Percentiles rank a stretch among this genome's conserved stretches.
phyloP scores from a whole-genome alignment of 2,888 invertebrate genomes.

The Netelia melanura region DNA sequence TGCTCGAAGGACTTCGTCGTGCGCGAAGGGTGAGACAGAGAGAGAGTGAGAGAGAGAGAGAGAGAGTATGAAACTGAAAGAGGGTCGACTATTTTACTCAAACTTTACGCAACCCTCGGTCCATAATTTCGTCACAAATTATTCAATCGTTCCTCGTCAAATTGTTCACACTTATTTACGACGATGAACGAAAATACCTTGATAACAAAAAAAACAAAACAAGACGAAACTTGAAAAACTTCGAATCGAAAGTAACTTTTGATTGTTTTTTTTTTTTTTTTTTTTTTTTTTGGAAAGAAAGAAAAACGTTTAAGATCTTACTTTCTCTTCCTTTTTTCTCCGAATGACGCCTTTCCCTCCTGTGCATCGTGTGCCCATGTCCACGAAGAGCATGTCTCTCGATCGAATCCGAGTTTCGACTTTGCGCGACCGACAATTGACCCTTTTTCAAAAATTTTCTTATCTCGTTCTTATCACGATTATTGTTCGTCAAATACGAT shows the following conservation, averaged over 20 bases:
- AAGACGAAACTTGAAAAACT: too few species aligned
- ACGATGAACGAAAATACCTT: too few species aligned
- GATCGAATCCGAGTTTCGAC: slow-evolving; percentile 49
- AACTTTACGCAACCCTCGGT: slow-evolving; percentile 50
- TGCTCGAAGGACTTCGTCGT: slow-evolving; percentile 59
- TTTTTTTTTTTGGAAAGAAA: too few species aligned
- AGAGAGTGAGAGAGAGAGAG: too few species aligned
- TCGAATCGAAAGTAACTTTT: too few species aligned
- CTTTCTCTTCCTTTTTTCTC: slow-evolving; percentile 79
- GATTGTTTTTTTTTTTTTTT: too few species aligned
- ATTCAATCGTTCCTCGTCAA: slow-evolving; percentile 53
- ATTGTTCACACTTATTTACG: neutral
- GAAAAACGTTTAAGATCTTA: slow-evolving; percentile 72
- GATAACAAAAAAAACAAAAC: too few species aligned
- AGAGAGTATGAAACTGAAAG: too few species aligned
- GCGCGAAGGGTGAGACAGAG: neutral
- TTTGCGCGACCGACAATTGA: neutral
- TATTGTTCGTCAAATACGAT: slow-evolving; percentile 34
- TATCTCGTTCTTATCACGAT: slow-evolving; percentile 36
- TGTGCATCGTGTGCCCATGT: slow-evolving; percentile 79
- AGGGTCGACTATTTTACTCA: slow-evolving; percentile 48
- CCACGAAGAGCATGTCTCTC: slow-evolving; percentile 72
- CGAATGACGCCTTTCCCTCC: slow-evolving; percentile 78
- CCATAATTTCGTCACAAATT: slow-evolving; percentile 65
- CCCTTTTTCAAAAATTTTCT: slow-evolving; percentile 8